phyloP scores from a whole-genome alignment of 2,888 invertebrate genomes.

The Erannis defoliaria region DNA sequence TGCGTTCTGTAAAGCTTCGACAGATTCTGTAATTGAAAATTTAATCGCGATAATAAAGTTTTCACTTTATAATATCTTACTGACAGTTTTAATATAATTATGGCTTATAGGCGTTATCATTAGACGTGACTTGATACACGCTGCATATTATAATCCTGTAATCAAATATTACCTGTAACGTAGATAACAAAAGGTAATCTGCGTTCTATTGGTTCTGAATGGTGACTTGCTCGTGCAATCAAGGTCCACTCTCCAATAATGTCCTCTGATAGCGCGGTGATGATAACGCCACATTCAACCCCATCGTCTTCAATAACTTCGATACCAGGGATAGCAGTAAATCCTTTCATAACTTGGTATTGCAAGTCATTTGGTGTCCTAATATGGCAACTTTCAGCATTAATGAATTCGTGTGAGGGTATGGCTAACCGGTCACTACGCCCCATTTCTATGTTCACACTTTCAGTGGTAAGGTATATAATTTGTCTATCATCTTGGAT shows the following conservation, averaged over 20 bases:
- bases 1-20: slow-evolving; percentile 54
- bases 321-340: slow-evolving; percentile 53
- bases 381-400: slow-evolving; percentile 63
- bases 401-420: slow-evolving; percentile 27
- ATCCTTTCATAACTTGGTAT: slow-evolving; percentile 56
- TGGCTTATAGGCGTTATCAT: slow-evolving; percentile 60
- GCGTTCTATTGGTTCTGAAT: slow-evolving; percentile 57
- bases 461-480: slow-evolving; percentile 30
- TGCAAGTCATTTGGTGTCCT: slow-evolving; percentile 60
- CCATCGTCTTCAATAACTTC: slow-evolving; percentile 48
- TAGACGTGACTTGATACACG: slow-evolving; percentile 70
- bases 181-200: slow-evolving; percentile 64
- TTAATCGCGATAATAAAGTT: slow-evolving; percentile 23
- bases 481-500: slow-evolving; percentile 50
- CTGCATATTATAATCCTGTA: slow-evolving; percentile 50
- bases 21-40: slow-evolving; percentile 58
- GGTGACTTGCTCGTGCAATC: slow-evolving; percentile 57
- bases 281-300: slow-evolving; percentile 60
- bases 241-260: slow-evolving; percentile 69
- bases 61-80: slow-evolving; percentile 41
- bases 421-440: slow-evolving; percentile 52
- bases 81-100: slow-evolving; percentile 45
- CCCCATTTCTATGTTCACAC: slow-evolving; percentile 45
- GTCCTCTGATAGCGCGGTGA: slow-evolving; percentile 56
- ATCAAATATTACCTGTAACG: slow-evolving; percentile 68